These are phyloP conservation scores for Orestias chungarensis DNA, from an alignment of 2,797 vertebrate genomes.

Conservation along the genomic window DNA sequence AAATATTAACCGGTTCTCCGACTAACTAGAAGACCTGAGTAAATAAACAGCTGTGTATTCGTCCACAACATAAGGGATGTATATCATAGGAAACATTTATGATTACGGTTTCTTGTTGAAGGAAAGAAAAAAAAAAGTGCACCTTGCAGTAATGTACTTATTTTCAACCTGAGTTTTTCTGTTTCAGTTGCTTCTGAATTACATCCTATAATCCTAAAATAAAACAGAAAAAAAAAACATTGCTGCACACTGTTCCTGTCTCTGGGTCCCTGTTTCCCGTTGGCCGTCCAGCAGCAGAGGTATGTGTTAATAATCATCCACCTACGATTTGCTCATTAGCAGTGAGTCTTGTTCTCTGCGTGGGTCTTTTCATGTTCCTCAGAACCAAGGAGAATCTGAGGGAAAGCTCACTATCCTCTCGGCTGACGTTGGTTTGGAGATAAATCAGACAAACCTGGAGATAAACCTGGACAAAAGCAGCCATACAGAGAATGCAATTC, in stretches of 20 bases:
- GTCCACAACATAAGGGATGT: not conserved
- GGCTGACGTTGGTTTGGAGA: not conserved
- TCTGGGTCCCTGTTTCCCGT: slow-evolving; percentile 10
- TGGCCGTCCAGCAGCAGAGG: slow-evolving; percentile 59
- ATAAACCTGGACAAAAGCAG: not conserved
- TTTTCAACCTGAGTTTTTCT: slow-evolving; percentile 22
- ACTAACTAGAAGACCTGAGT: not conserved
- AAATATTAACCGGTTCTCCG: not conserved
- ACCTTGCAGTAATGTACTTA: slow-evolving; percentile 9
- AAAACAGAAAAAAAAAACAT: slow-evolving; percentile 1
- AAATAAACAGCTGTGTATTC: not conserved
- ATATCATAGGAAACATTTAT: not conserved
- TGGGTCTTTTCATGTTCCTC: slow-evolving; percentile 64
- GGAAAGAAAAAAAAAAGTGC: slow-evolving; percentile 1
- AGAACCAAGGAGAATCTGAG: slow-evolving; percentile 48
- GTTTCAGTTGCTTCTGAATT: slow-evolving; percentile 29
- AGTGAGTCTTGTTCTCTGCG: slow-evolving; percentile 50
- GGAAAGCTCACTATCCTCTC: slow-evolving; percentile 18
- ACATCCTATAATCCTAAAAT: slow-evolving; percentile 31
- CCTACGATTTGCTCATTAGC: slow-evolving; percentile 71
- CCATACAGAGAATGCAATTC: not conserved
- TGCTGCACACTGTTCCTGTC: slow-evolving; percentile 17
- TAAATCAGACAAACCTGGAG: not conserved
- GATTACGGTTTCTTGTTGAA: slow-evolving; percentile 21
- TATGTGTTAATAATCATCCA: slow-evolving; percentile 66